These are phyloP conservation scores for Drosophila sturtevanti DNA, from an alignment of 1,140 invertebrate species.

Conservation along the genomic window DNA sequence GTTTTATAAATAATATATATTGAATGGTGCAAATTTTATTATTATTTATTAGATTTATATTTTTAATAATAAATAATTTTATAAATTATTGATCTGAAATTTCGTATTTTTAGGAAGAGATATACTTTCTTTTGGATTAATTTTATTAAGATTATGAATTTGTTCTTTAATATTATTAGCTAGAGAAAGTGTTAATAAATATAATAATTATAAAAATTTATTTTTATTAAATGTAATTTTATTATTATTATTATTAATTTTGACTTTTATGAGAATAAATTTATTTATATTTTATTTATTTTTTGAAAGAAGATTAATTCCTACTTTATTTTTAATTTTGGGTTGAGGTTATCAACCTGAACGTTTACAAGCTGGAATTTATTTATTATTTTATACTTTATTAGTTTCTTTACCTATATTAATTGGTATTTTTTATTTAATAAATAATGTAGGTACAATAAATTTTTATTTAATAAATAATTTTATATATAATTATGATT, in stretches of 20 bases:
- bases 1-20: constrained; percentile 75
- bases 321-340: constrained; percentile 86
- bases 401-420: constrained; percentile 86
- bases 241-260: constrained; percentile 84
- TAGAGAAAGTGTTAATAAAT: constrained; percentile 83
- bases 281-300: constrained; percentile 87
- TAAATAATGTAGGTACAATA: constrained; percentile 80
- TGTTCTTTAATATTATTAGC: constrained; percentile 84
- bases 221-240: constrained; percentile 84
- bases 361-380: constrained; percentile 85
- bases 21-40: constrained; percentile 82
- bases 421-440: constrained; percentile 84
- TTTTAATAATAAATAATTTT: constrained; percentile 82
- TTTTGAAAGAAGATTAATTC: constrained; percentile 87
- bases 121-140: constrained; percentile 84
- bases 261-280: constrained; percentile 84
- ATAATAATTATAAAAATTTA: constrained; percentile 83
- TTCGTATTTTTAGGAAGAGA: constrained; percentile 83
- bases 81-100: constrained; percentile 72
- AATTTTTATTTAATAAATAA: constrained; percentile 83
- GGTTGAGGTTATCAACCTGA: constrained; percentile 86
- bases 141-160: constrained; percentile 84
- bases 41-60: constrained; percentile 82
- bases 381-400: constrained; percentile 87
- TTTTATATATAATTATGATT: constrained; percentile 82